Conservation (phyloP, 2,888 invertebrate species). For the Tenthredo mesomela region DNA sequence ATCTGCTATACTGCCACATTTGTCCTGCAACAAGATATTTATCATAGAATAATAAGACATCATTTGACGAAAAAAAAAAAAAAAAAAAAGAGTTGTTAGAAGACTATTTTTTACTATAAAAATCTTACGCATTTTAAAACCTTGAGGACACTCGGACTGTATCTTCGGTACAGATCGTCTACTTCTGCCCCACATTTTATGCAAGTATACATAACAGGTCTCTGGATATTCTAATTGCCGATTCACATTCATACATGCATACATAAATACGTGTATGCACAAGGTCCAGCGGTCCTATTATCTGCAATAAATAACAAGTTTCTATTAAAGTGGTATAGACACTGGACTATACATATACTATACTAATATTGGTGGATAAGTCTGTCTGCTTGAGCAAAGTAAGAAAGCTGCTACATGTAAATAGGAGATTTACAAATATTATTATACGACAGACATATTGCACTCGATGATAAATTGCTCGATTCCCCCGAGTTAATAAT, state of each 20-base stretch:
- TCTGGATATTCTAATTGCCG: not conserved
- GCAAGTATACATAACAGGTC: slow-evolving; percentile 78
- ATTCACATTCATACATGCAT: not conserved
- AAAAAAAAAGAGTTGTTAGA: slow-evolving; percentile 6
- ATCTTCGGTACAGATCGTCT: slow-evolving; percentile 84
- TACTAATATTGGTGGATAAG: not conserved
- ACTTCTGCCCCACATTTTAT: slow-evolving; percentile 85
- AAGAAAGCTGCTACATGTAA: not conserved
- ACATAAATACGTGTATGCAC: not conserved
- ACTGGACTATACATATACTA: not conserved
- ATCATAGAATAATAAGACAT: slow-evolving; percentile 20
- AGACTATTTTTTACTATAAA: slow-evolving; percentile 2
- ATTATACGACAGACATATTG: not conserved
- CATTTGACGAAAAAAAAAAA: not conserved
- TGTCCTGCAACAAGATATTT: slow-evolving; percentile 80
- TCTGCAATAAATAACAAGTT: not conserved
- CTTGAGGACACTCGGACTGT: slow-evolving; percentile 86
- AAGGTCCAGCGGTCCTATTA: not conserved
- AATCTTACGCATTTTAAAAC: slow-evolving; percentile 87
- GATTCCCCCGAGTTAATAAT: not conserved
- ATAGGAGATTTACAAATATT: not conserved
- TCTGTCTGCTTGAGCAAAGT: not conserved
- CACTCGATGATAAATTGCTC: not conserved
- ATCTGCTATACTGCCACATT: slow-evolving; percentile 89
- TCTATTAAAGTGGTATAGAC: not conserved